phyloP scores from a whole-genome alignment of 2,113 vertebrate genomes.

The Rhegmatorhina hoffmannsi region DNA sequence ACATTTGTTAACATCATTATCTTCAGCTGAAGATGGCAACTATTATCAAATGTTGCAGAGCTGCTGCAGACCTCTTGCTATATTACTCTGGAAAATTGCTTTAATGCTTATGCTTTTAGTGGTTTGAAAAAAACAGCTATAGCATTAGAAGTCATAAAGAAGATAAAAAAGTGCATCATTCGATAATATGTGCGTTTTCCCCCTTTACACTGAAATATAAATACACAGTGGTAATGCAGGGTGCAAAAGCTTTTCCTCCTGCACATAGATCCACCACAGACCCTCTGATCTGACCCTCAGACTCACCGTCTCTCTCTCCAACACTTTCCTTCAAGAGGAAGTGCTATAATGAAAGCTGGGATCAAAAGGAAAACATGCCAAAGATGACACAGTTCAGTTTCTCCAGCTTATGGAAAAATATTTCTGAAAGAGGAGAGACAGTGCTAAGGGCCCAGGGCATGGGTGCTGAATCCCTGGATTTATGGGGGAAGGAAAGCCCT shows the following conservation, averaged over 20 bases:
- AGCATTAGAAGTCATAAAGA: conserved; percentile 71
- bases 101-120: conserved; percentile 79
- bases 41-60: conserved; percentile 72
- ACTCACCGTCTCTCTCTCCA: background rate
- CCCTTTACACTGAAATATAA: conserved; percentile 42
- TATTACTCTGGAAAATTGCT: conserved; percentile 79
- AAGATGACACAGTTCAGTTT: fast-evolving
- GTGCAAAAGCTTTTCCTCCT: conserved; percentile 11
- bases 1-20: conserved; percentile 81
- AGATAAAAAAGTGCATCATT: conserved; percentile 66
- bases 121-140: conserved; percentile 68
- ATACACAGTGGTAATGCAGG: background rate
- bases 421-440: background rate
- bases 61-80: conserved; percentile 71
- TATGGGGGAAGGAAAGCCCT: background rate
- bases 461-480: conserved; percentile 12
- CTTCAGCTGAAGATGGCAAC: conserved; percentile 74
- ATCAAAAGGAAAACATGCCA: background rate
- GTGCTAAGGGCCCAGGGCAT: fast-evolving
- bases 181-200: conserved; percentile 34
- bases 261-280: background rate
- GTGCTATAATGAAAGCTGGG: background rate
- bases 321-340: background rate
- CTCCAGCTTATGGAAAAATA: background rate
- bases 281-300: background rate